Conservation (phyloP, 1,140 invertebrate species). For the Euura saliciscinereae region DNA sequence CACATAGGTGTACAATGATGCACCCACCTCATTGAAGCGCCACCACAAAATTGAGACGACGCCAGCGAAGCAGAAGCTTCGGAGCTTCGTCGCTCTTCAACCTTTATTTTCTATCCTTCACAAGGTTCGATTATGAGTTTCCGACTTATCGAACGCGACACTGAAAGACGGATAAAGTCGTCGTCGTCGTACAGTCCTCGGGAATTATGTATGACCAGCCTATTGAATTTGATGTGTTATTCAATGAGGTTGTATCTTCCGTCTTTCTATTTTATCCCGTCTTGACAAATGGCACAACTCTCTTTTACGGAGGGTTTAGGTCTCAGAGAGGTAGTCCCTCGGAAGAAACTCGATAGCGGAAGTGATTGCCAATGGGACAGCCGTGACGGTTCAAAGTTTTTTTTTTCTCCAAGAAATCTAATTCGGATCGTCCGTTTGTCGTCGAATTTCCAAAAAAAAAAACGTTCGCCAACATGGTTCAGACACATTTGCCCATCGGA, state of each 20-base stretch:
- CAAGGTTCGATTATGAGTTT: too few relatives aligned
- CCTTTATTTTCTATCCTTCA: too few relatives aligned
- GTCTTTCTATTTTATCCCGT: background rate
- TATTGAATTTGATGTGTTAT: conserved; percentile 6
- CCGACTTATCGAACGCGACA: background rate
- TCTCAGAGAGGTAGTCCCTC: background rate
- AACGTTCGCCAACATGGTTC: too few relatives aligned
- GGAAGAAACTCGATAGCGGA: background rate
- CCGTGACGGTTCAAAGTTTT: background rate
- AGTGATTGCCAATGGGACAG: conserved; percentile 6
- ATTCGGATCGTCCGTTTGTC: background rate
- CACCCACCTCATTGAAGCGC: too few relatives aligned
- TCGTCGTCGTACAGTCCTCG: background rate
- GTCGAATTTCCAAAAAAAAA: background rate
- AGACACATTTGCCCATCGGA: background rate
- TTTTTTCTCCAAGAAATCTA: background rate
- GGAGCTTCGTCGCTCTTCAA: too few relatives aligned
- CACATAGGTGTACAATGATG: too few relatives aligned
- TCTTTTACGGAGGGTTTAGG: background rate
- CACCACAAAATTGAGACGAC: too few relatives aligned
- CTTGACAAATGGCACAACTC: background rate
- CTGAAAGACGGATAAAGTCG: background rate
- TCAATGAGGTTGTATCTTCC: background rate
- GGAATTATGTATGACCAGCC: background rate
- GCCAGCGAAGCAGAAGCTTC: too few relatives aligned